A percentile compares a stretch with the other conserved stretches of the same genome.
Conservation (phyloP, 2,888 invertebrate species). For the Drosophila meridionalis region DNA sequence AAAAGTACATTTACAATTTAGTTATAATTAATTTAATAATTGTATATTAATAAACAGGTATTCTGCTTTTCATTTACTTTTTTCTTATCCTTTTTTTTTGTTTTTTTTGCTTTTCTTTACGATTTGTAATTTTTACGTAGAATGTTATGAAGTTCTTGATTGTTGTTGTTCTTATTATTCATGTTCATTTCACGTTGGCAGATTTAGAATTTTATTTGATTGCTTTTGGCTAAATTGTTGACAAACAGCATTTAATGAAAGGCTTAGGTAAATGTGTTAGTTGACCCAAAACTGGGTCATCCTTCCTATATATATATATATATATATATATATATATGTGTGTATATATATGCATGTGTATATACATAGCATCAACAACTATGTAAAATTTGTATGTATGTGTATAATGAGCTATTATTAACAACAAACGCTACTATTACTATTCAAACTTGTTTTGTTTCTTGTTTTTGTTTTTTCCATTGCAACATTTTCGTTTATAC, state of each 20-base stretch:
- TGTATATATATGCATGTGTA: not conserved
- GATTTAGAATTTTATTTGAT: conserved; percentile 50
- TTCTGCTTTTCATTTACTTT: not conserved
- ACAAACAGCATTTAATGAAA: conserved; percentile 29
- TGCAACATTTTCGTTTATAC: conserved; percentile 44
- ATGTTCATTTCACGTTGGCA: conserved; percentile 41
- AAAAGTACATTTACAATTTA: conserved; percentile 48
- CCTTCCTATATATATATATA: not conserved
- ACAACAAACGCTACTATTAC: conserved; percentile 66
- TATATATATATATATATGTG: not conserved
- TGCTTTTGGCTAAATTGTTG: conserved; percentile 51
- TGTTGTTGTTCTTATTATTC: conserved; percentile 34
- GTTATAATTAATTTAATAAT: conserved; percentile 44
- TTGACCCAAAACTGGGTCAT: conserved; percentile 31
- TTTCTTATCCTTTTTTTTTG: conserved; percentile 7
- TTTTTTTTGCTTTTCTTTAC: conserved; percentile 17
- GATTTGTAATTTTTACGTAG: conserved; percentile 34
- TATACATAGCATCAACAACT: conserved; percentile 34
- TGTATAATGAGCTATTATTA: conserved; percentile 66
- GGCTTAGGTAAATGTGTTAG: conserved; percentile 30
- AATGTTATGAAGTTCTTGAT: conserved; percentile 55
- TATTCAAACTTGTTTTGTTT: conserved; percentile 15
- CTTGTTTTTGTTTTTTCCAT: conserved; percentile 12
- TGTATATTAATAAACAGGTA: conserved; percentile 36
- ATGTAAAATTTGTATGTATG: conserved; percentile 19